These are phyloP conservation scores for Aphelocoma coerulescens DNA, from an alignment of 2,113 vertebrate genomes.

Conservation along the genomic window DNA sequence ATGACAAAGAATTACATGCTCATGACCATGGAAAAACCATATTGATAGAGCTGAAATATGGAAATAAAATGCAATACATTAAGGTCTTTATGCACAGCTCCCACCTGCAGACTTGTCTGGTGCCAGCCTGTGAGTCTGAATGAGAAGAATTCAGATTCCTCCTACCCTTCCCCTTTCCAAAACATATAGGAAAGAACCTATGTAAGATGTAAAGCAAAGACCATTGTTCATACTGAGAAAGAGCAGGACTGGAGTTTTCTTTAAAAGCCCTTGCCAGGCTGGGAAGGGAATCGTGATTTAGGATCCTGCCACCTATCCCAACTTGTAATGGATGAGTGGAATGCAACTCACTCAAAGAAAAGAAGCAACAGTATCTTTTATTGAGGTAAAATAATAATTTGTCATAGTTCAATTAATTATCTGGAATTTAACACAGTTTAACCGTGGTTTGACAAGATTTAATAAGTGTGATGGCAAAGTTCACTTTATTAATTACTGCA, in stretches of 20 bases:
- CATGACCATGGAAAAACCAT: background rate
- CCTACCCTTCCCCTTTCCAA: background rate
- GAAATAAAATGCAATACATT: background rate
- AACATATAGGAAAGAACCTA: background rate
- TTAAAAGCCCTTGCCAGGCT: background rate
- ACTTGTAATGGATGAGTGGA: background rate
- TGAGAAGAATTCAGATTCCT: background rate
- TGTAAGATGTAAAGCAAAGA: background rate
- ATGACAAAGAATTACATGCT: background rate
- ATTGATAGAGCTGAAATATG: background rate
- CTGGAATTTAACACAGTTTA: background rate
- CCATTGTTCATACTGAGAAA: background rate
- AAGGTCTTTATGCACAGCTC: background rate
- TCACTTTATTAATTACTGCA: background rate
- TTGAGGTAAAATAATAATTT: background rate
- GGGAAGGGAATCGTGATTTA: background rate
- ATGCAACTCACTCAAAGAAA: background rate
- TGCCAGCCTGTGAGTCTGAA: background rate
- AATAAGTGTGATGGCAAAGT: background rate
- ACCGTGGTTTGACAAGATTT: background rate
- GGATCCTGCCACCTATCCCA: background rate
- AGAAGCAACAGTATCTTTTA: background rate
- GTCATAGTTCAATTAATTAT: background rate
- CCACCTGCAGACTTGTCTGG: background rate
- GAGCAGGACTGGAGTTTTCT: background rate